Base-by-base conservation (phyloP, 2,113 vertebrate genomes). In the Antennarius striatus region DNA sequence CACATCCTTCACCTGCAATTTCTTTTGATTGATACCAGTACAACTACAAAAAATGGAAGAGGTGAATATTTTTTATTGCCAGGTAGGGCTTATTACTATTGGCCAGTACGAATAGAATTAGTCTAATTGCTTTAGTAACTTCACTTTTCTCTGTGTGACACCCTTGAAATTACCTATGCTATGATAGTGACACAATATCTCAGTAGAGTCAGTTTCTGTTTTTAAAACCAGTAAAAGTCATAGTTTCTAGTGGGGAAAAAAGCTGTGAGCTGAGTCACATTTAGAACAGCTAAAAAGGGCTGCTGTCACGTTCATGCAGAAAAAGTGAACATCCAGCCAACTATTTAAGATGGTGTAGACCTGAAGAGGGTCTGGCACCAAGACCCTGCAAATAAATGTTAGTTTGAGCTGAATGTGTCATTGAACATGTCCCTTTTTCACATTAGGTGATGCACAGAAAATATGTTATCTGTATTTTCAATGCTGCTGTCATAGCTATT, bases 21-120 rank as follows among this genome's bases (percentile, higher is more conserved):
- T 85, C 45, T 22, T 75, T 79, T 81, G 84, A 89, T 83, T 86
- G 81, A 72, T 83, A 85, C 51, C n/a, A 46, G 69, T 79, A 30
- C n/a, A 36, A 36, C 32, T 2, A 5, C 32, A 70, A 61, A 73
- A 79, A 73, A 63, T 22, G 7, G 59, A 42, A 52, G 57, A 42
- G 64, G 63, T 29, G 13, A 53, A 58, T 68, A 51, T 82, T 85
- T 80, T 67, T 39, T 56, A 30, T 76, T 61, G 51, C 80, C 56
- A 43, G 56, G 65, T 40, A 58, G 39, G 10, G 54, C 63, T 40
- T 55, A 68, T 63, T 73, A 71, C 53, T 64, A 50, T 52, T 70
- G 49, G 56, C 70, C 56, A 46, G 51, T n/a, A 63, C 71, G 66
- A 58, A 80, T 57, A 29, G 57, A 61, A 89, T 82, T 69, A 87